Base-by-base conservation (phyloP, 2,888 invertebrate genomes). In the Andrena dorsata region DNA sequence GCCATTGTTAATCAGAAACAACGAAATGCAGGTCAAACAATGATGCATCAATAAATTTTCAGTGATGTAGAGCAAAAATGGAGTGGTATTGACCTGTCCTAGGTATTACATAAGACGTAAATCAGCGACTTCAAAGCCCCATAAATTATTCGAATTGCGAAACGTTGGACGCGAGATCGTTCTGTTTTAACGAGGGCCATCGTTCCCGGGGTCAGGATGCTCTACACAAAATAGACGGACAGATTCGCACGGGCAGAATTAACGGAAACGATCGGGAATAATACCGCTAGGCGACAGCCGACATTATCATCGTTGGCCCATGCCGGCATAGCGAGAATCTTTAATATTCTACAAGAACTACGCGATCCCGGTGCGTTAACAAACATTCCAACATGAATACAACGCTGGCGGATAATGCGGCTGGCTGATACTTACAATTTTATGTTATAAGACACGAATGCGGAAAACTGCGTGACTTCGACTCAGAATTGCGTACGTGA, bases 31-130 rank as follows among this genome's bases (percentile, higher is more conserved):
- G 23, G 51, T 26, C 7, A 20, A 68, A 28, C 23, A 66, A 66
- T 32, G 23, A 61, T 64, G 10, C 16, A 77, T 26, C 20, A 32
- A 76, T 53, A 78, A 63, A 58, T 71, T 76, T 68, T 28, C 94
- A 94, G 94, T 68, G 79, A 75, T 76, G 65, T 71, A 61, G 68
- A 70, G 68, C 63, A 69, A 61, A 71, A 82, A 85, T 78, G 75
- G 83, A 85, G 89, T 88, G 89, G 86, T 93, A 93, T 93, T 93
- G 93, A 93, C 92, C 92, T 91, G 89, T 72, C 78, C 85, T 41
- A 86, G 88, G 69, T 91, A 90, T 93, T 93, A 93, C 93, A 93
- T 93, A 93, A 93, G 92, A 80, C 86, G 75, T 80, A 85, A 83
- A 84, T 85, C 84, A 76, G 53, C 63, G 30, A 69, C 75, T 74